Evolutionary conservation across 2,888 invertebrate genomes (phyloP).

Genomic region (Drosophila quinaria): DNA sequence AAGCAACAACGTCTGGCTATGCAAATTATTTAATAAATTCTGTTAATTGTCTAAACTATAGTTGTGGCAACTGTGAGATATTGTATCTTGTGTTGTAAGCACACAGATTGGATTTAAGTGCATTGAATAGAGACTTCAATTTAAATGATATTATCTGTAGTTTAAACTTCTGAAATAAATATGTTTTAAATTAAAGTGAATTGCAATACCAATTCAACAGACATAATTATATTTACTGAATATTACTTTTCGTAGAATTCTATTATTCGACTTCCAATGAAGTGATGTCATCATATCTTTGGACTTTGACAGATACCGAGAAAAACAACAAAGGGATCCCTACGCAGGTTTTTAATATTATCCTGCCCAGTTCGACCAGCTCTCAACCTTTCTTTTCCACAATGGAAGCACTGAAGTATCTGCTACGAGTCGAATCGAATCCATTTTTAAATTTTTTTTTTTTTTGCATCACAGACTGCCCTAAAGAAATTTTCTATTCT

Average conservation of each 20-base stretch:
- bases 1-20: conserved; percentile 40
- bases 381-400: conserved; percentile 2
- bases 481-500: conserved; percentile 3
- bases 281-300: neutral
- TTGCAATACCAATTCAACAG: neutral
- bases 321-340: neutral
- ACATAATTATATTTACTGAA: neutral
- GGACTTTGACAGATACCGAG: neutral
- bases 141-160: neutral
- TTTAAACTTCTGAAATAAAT: neutral
- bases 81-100: conserved; percentile 11
- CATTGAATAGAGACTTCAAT: conserved; percentile 4
- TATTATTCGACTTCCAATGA: neutral
- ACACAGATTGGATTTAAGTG: neutral
- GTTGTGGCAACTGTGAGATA: conserved; percentile 16
- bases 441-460: conserved; percentile 5
- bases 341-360: neutral
- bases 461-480: neutral
- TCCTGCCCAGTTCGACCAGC: neutral
- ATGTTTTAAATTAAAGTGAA: no score
- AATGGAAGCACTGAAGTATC: conserved; percentile 15
- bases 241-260: neutral
- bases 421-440: conserved; percentile 8
- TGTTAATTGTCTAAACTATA: conserved; percentile 53
- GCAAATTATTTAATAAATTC: conserved; percentile 61